Base-by-base conservation (phyloP, 1,140 invertebrate species). In the Cotesia glomerata region DNA sequence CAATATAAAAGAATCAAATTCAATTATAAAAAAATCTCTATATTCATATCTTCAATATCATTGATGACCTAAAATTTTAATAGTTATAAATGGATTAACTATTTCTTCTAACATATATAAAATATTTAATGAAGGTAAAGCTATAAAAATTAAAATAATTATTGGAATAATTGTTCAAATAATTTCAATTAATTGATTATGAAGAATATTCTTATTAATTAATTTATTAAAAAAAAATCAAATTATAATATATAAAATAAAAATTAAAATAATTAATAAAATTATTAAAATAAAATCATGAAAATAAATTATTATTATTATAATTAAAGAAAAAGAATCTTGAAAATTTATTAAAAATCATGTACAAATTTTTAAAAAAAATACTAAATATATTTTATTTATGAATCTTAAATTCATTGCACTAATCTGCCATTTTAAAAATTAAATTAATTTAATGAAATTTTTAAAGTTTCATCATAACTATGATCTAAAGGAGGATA, bases 41-140 rank as follows among this genome's bases (percentile, higher is more conserved):
- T 91, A 91, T 88, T 92, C 90, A 87, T 92, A 92, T 52, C 80
- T 87, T 90, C 91, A 92, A 80, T 91, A 92, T 88, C 90, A 92
- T 88, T 92, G 91, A 85, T 92, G 90, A 0, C 90, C 90, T 79
- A 91, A 88, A 63, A 85, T 81, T 89, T 92, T 92, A 80, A 92
- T 74, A 32, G 89, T 88, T 69, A 91, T 80, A 61, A 81, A 74
- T 56, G 88, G 86, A 73, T 86, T 82, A 77, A 86, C 86, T 72
- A 88, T 80, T 88, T 91, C 89, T 85, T 92, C 90, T 76, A 90
- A 72, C 79, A 91, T 77, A 81, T 92, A 92, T 74, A 92, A 79
- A 76, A 92, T 74, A 72, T 85, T 87, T 70, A 91, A 74, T 7
- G 90, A 91, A 45, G 90, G 90, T 5, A 91, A 71, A 35, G 88